Conservation (phyloP, 2,888 invertebrate species). For the Syritta pipiens region DNA sequence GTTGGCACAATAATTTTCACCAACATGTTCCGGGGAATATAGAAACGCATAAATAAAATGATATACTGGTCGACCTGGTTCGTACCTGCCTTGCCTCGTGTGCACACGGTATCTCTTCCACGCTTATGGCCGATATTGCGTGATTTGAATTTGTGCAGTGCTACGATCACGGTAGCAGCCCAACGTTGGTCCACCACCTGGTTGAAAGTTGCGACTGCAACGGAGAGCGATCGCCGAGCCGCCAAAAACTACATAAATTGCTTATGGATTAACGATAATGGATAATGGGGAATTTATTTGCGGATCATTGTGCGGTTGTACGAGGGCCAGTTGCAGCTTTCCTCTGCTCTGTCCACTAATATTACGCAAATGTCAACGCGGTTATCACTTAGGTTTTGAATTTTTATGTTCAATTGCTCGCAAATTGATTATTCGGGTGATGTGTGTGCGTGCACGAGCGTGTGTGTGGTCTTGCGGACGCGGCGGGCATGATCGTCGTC, state of each 20-base stretch:
- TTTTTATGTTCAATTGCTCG: not conserved
- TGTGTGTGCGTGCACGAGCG: not conserved
- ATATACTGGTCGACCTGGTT: constrained; percentile 67
- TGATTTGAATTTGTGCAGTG: constrained; percentile 56
- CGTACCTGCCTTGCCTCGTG: constrained; percentile 26
- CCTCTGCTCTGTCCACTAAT: not conserved
- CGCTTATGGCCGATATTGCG: constrained; percentile 55
- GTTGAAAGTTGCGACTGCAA: too few relatives aligned
- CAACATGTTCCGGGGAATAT: constrained; percentile 63
- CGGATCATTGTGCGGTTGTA: constrained; percentile 5
- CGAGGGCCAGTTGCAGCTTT: constrained; percentile 9
- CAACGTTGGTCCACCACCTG: too few relatives aligned
- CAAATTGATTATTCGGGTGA: constrained; percentile 32
- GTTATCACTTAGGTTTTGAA: constrained; percentile 36
- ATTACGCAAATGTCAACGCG: constrained; percentile 54
- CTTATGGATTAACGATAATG: constrained; percentile 64
- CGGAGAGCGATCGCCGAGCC: constrained; percentile 37
- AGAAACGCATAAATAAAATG: constrained; percentile 68
- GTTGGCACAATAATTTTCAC: constrained; percentile 69
- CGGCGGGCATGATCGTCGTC: not conserved
- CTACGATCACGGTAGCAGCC: constrained; percentile 52
- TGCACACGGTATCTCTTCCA: constrained; percentile 40
- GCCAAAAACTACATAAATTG: constrained; percentile 68
- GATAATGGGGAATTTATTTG: constrained; percentile 61
- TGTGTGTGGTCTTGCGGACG: constrained; percentile 39